Conservation (phyloP, 2,113 vertebrate genomes). For the Nansenia antarctica region DNA sequence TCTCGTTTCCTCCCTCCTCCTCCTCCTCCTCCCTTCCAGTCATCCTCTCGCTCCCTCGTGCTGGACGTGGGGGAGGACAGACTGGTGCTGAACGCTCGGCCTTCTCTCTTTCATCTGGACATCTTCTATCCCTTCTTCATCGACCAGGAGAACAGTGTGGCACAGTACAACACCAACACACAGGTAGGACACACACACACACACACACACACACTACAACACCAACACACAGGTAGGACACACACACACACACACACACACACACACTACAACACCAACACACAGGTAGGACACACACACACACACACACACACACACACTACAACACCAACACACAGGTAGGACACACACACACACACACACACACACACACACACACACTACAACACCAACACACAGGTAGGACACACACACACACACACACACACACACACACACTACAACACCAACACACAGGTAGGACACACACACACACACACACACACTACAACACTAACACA, state of each 20-base stretch:
- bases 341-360: not conserved
- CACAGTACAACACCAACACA: slow-evolving; percentile 80
- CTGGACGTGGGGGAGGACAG: slow-evolving; percentile 85
- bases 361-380: too few relatives aligned
- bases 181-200: slow-evolving; percentile 64
- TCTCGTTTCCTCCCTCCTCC: not conserved
- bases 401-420: too few relatives aligned
- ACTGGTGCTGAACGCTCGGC: slow-evolving; percentile 75
- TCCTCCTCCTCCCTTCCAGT: slow-evolving; percentile 11
- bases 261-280: not conserved
- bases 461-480: not conserved
- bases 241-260: too few relatives aligned
- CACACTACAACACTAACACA: too few relatives aligned
- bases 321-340: slow-evolving; percentile 82
- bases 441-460: slow-evolving; percentile 79
- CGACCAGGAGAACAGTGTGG: slow-evolving; percentile 73
- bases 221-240: too few relatives aligned
- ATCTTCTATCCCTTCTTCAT: slow-evolving; percentile 77
- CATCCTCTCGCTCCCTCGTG: slow-evolving; percentile 71
- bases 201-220: slow-evolving; percentile 2
- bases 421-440: slow-evolving; percentile 74
- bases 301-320: too few relatives aligned
- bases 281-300: too few relatives aligned
- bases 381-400: too few relatives aligned
- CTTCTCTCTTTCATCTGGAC: slow-evolving; percentile 79